phyloP scores from a whole-genome alignment of 2,888 invertebrate species.

The Marronus borbonicus region DNA sequence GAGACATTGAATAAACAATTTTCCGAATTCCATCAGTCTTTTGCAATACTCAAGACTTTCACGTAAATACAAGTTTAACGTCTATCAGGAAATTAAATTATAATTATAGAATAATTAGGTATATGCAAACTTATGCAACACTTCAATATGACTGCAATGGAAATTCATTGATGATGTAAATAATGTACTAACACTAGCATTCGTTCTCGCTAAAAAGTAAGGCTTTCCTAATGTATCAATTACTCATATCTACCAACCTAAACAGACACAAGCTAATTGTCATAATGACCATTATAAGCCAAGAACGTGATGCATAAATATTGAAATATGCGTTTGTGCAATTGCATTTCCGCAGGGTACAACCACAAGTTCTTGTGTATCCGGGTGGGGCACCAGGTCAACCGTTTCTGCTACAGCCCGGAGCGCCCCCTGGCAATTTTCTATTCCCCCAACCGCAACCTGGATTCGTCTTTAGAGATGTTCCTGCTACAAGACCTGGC shows the following conservation, averaged over 20 bases:
- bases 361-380: slow-evolving; percentile 65
- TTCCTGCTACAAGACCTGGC: slow-evolving; percentile 57
- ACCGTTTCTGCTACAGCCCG: slow-evolving; percentile 65
- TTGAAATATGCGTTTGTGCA: slow-evolving; percentile 11
- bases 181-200: too few relatives aligned
- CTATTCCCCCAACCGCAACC: slow-evolving; percentile 62
- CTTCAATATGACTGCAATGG: too few relatives aligned
- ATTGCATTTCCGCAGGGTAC: slow-evolving; percentile 59
- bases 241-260: neutral
- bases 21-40: too few relatives aligned
- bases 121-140: too few relatives aligned
- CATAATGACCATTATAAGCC: slow-evolving; percentile 1
- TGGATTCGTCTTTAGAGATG: slow-evolving; percentile 52
- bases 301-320: neutral
- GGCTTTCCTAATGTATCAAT: neutral
- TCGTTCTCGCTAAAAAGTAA: too few relatives aligned
- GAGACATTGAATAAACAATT: too few relatives aligned
- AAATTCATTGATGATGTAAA: too few relatives aligned
- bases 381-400: slow-evolving; percentile 62
- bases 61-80: too few relatives aligned
- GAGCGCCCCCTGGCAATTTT: slow-evolving; percentile 64
- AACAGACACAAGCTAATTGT: neutral
- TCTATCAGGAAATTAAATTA: too few relatives aligned
- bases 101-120: too few relatives aligned
- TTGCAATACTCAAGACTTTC: too few relatives aligned